A percentile compares a stretch with the other conserved stretches of the same genome.
Evolutionary conservation across 1,140 invertebrate species (phyloP).

Genomic region (Calephelis virginiensis): DNA sequence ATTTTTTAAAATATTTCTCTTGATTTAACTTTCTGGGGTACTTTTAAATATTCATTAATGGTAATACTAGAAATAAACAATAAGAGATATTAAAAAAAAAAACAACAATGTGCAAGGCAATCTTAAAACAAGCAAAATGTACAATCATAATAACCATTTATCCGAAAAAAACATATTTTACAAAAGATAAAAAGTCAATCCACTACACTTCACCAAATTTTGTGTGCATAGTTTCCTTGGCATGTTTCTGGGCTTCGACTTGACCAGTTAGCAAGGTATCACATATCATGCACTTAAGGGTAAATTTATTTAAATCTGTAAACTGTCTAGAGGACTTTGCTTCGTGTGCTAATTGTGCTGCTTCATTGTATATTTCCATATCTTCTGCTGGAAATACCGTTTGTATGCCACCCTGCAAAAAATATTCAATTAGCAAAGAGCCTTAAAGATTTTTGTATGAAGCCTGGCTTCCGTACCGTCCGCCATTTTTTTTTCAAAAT

Average conservation of each 20-base stretch:
- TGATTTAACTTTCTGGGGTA: too few species aligned
- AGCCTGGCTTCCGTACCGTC: too few species aligned
- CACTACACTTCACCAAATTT: constrained; percentile 91
- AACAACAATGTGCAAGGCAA: too few species aligned
- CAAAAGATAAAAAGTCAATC: constrained; percentile 9
- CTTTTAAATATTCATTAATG: too few species aligned
- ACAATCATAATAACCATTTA: constrained; percentile 7
- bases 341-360: constrained; percentile 90
- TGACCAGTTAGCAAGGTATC: constrained; percentile 86
- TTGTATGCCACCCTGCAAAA: constrained; percentile 81
- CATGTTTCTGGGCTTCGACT: constrained; percentile 89
- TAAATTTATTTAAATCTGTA: constrained; percentile 93
- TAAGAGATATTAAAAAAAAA: too few species aligned
- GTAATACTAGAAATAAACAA: too few species aligned
- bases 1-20: too few species aligned
- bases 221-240: constrained; percentile 89
- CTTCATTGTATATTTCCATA: constrained; percentile 85
- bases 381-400: constrained; percentile 91
- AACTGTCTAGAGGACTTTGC: constrained; percentile 92
- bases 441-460: background rate
- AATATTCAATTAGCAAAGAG: constrained; percentile 11
- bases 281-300: constrained; percentile 90
- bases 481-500: too few species aligned
- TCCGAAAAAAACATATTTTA: constrained; percentile 5
- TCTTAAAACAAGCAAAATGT: constrained; percentile 10